Evolutionary conservation across 2,888 invertebrate species (phyloP), one percentile per base, ranked within the genome.

Genomic region (Octonoba sinensis): DNA sequence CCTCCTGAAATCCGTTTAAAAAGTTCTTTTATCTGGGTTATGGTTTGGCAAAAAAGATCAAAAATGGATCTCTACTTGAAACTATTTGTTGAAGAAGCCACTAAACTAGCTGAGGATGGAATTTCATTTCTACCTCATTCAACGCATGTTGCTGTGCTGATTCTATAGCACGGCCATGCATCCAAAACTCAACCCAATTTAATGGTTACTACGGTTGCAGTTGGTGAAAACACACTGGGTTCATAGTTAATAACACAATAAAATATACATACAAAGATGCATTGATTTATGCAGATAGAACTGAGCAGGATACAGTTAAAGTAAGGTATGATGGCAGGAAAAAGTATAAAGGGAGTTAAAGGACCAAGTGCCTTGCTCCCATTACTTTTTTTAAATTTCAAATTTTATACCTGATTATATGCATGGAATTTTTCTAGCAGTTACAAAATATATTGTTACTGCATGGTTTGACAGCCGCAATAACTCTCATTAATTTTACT

Each of bases 11-110:
- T 22, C 47, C 13, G 46, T 47, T 20, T 3, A 65, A 47, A 65
- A 65, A 46, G 47, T 65, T 12, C 56, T 56, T 56, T 6, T 56
- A 18, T 6, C 56, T 20, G 56, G 56, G 2, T 56, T 56, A 18
- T 49, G 65, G 65, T 65, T 65, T 18, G 47, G 65, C 4, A 65
- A 65, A 49, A 65, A 65, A 22, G 65, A 20, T 47, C 65, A 20
- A 65, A 65, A 49, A 65, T 65, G 65, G 65, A 65, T 65, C 44
- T 65, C 11, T 65, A 65, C 15, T 47, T 65, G 47, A 46, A 65
- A 4, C 65, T 47, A 18, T 47, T 65, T 65, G 65, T 47, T 4
- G 65, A 65, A 49, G 65, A 65, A 20, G 46, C 65, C 20, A 49
- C 46, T 1, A 47, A 47, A 65, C 65, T 65, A 4, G 65, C 47